Percentiles rank a stretch among this genome's conserved stretches.
Conservation (phyloP, 2,888 invertebrate genomes). For the Ptychoptera albimana region DNA sequence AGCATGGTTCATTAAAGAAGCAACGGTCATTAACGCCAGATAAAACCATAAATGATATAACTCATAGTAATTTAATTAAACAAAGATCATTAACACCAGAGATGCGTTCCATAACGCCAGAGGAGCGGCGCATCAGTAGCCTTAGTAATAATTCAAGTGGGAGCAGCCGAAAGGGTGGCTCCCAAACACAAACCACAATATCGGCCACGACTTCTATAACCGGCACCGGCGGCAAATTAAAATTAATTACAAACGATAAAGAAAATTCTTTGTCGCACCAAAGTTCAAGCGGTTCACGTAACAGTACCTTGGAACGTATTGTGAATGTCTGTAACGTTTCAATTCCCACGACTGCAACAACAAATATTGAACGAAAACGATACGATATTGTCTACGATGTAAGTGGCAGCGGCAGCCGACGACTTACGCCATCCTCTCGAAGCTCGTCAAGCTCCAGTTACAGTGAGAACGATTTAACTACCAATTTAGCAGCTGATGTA, state of each 20-base stretch:
- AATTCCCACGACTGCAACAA: too few species aligned
- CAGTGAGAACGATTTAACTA: constrained; percentile 16
- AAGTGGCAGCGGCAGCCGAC: constrained; percentile 3
- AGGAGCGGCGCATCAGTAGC: constrained; percentile 17
- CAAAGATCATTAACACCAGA: constrained; percentile 30
- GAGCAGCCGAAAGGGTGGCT: constrained; percentile 19
- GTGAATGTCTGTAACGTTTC: constrained; percentile 13
- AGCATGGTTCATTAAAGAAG: constrained; percentile 12
- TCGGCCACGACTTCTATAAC: constrained; percentile 2
- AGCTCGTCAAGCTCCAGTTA: constrained; percentile 31
- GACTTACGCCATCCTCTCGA: constrained; percentile 22
- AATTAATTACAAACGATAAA: background rate
- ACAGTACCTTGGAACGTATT: constrained; percentile 27
- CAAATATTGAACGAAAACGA: background rate
- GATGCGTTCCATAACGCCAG: constrained; percentile 27
- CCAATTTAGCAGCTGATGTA: constrained; percentile 15
- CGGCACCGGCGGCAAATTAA: constrained; percentile 3
- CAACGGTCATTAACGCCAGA: constrained; percentile 29
- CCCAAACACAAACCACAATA: constrained; percentile 9
- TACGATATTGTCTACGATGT: constrained; percentile 18
- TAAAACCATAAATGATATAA: constrained; percentile 11
- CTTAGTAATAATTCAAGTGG: background rate
- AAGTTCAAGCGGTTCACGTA: constrained; percentile 26
- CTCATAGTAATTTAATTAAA: constrained; percentile 25
- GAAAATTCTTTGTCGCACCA: constrained; percentile 20